Percentiles rank a stretch among this genome's conserved stretches.
These are phyloP conservation scores for Diplosoma virens DNA, from an alignment of 23 tunicate genomes.

Conservation along the genomic window DNA sequence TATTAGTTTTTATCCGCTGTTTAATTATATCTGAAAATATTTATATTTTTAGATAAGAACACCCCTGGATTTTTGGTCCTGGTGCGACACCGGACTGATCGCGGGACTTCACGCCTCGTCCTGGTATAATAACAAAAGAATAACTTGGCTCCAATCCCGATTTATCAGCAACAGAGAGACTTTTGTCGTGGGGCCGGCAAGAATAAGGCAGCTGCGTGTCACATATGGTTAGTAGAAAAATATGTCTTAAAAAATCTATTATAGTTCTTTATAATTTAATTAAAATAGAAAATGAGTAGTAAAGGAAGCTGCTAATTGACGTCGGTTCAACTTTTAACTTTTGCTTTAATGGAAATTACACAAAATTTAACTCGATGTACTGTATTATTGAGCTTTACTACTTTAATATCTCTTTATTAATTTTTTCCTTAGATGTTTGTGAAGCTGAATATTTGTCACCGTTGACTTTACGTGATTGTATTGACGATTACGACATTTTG, in stretches of 20 bases:
- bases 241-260: background rate
- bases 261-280: background rate
- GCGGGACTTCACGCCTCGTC: slow-evolving; percentile 49
- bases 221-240: slow-evolving; percentile 16
- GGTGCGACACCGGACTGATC: slow-evolving; percentile 47
- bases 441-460: background rate
- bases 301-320: no score
- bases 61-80: slow-evolving; percentile 59
- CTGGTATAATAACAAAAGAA: slow-evolving; percentile 71
- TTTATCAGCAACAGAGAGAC: slow-evolving; percentile 68
- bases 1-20: no score
- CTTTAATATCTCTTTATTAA: background rate
- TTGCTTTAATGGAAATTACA: no score
- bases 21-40: no score
- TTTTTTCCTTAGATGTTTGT: slow-evolving; percentile 1
- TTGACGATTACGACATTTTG: slow-evolving; percentile 15
- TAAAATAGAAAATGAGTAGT: no score
- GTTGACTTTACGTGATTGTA: slow-evolving; percentile 17
- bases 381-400: background rate
- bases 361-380: no score
- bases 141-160: slow-evolving; percentile 61
- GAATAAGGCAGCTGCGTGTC: slow-evolving; percentile 68
- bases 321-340: no score
- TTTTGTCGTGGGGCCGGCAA: slow-evolving; percentile 73
- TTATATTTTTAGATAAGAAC: slow-evolving; percentile 34